Percentiles rank a stretch among this genome's conserved stretches.
These are phyloP conservation scores for Morpho helenor DNA, from an alignment of 2,888 invertebrate genomes.

Conservation along the genomic window DNA sequence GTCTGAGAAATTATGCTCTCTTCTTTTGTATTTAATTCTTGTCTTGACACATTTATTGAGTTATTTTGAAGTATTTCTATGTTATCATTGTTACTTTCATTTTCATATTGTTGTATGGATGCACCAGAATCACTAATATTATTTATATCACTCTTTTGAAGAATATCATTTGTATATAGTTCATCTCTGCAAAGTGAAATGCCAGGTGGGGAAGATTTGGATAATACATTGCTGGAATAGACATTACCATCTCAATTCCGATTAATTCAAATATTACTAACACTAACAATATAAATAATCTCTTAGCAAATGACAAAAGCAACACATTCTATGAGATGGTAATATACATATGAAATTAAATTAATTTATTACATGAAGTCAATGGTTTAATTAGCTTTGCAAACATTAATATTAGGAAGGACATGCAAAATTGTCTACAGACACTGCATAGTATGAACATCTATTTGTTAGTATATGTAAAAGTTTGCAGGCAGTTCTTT, in stretches of 20 bases:
- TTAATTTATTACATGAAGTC: too few relatives aligned
- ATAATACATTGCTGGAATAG: slow-evolving; percentile 56
- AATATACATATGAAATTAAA: slow-evolving; percentile 11
- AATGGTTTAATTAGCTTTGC: too few relatives aligned
- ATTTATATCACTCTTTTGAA: slow-evolving; percentile 7
- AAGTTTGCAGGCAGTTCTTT: too few relatives aligned
- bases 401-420: too few relatives aligned
- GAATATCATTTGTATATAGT: slow-evolving; percentile 18
- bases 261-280: background rate
- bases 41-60: background rate
- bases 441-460: too few relatives aligned
- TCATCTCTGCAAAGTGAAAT: slow-evolving; percentile 59
- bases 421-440: too few relatives aligned
- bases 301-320: slow-evolving; percentile 10
- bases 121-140: too few relatives aligned
- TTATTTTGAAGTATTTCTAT: too few relatives aligned
- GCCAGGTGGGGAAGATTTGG: slow-evolving; percentile 60
- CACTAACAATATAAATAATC: background rate
- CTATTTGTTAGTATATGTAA: too few relatives aligned
- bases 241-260: slow-evolving; percentile 53
- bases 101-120: too few relatives aligned
- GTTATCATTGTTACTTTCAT: too few relatives aligned
- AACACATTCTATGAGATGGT: slow-evolving; percentile 24
- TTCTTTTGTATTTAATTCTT: background rate
- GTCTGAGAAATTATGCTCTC: background rate